A percentile compares a stretch with the other conserved stretches of the same genome.
phyloP scores from a whole-genome alignment of 1,140 invertebrate genomes.

The Drosophila orosa region DNA sequence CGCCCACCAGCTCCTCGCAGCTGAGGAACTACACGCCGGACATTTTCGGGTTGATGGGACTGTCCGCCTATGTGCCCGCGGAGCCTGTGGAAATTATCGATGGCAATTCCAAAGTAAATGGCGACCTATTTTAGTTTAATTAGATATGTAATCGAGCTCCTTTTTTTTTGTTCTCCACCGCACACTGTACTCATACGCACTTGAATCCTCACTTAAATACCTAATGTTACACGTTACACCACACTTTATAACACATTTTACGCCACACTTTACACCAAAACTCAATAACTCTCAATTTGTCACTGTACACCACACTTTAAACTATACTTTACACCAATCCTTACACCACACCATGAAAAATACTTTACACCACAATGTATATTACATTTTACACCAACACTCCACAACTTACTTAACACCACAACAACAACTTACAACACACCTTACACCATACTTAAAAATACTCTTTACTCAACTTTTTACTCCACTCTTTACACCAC shows the following conservation, averaged over 20 bases:
- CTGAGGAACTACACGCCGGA: conserved; percentile 79
- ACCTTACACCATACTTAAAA: conserved; percentile 1
- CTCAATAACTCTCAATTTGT: conserved; percentile 1
- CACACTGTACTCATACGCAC: conserved; percentile 14
- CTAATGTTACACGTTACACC: background rate
- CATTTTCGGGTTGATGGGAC: conserved; percentile 85
- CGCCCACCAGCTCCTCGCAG: conserved; percentile 80
- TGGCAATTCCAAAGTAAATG: conserved; percentile 86
- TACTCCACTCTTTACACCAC: conserved; percentile 6
- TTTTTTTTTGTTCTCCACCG: conserved; percentile 31
- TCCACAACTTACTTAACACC: background rate
- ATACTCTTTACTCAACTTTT: background rate
- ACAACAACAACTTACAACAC: conserved; percentile 5
- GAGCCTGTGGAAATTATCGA: conserved; percentile 85
- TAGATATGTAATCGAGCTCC: conserved; percentile 58
- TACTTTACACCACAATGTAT: background rate
- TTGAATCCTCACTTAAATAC: background rate
- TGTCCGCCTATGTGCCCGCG: conserved; percentile 84
- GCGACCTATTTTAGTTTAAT: conserved; percentile 36
- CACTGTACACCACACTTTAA: background rate
- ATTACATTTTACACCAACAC: background rate
- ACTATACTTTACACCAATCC: too few relatives aligned
- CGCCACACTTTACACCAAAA: background rate
- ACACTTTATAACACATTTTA: background rate
- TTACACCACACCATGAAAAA: background rate